Conservation (phyloP, 2,113 vertebrate species). For the Forbesichthys agassizii region DNA sequence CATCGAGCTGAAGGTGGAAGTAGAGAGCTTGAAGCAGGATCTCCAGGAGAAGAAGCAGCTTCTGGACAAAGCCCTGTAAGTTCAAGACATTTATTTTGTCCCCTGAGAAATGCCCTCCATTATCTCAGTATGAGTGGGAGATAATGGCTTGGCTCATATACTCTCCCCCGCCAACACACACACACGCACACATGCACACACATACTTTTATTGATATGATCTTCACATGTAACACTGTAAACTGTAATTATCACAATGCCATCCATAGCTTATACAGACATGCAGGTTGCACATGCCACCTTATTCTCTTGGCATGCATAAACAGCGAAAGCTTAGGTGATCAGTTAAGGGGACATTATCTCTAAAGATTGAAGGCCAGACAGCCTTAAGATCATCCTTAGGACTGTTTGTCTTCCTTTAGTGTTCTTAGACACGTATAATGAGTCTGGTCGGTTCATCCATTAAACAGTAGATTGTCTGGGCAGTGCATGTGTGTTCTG, state of each 20-base stretch:
- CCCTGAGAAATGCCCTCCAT: neutral
- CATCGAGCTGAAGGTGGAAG: constrained; percentile 97
- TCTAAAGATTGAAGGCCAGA: too few relatives aligned
- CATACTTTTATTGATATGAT: neutral
- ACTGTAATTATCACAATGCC: constrained; percentile 5
- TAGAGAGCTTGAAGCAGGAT: constrained; percentile 96
- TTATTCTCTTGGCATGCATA: neutral
- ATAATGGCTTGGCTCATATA: neutral
- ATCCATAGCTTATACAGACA: neutral
- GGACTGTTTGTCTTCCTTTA: constrained; percentile 14
- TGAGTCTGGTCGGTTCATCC: neutral
- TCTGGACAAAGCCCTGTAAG: constrained; percentile 90
- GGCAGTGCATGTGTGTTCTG: neutral
- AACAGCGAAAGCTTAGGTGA: neutral
- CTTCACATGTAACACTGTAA: neutral
- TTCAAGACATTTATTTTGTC: constrained; percentile 5
- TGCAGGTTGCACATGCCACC: neutral
- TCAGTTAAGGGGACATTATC: neutral
- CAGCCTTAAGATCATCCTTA: neutral
- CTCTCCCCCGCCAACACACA: neutral
- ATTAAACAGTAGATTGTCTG: constrained; percentile 1
- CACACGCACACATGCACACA: too few relatives aligned
- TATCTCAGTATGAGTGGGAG: neutral
- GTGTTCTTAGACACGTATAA: constrained; percentile 2
- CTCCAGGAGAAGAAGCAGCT: constrained; percentile 91